Conservation (phyloP, 2,113 vertebrate species). For the Dicerorhinus sumatrensis region DNA sequence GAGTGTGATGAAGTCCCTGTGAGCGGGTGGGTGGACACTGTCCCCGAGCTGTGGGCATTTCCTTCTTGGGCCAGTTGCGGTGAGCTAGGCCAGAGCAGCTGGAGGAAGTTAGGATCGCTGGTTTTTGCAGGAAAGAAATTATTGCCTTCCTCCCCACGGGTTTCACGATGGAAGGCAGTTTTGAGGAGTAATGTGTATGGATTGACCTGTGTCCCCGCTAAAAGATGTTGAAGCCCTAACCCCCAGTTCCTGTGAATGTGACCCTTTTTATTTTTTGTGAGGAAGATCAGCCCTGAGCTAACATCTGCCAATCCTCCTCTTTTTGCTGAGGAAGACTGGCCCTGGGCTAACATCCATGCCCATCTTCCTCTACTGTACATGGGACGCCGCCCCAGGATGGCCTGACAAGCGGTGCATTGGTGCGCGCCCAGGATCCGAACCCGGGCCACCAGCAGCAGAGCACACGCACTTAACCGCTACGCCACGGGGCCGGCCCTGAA, state of each 20-base stretch:
- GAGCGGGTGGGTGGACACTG: background rate
- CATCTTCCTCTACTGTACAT: too few species aligned
- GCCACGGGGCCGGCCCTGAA: background rate
- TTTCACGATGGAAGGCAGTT: background rate
- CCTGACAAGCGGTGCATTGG: too few species aligned
- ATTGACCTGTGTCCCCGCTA: background rate
- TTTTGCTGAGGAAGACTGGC: too few species aligned
- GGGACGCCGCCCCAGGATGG: too few species aligned
- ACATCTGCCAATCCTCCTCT: too few species aligned
- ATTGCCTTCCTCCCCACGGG: background rate
- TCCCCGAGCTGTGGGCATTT: accelerated
- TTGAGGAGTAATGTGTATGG: background rate
- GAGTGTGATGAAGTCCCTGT: background rate
- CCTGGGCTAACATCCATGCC: too few species aligned
- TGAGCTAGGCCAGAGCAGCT: background rate
- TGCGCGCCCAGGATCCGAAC: too few species aligned
- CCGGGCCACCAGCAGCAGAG: too few species aligned
- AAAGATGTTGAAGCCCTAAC: background rate
- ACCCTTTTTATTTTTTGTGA: too few species aligned
- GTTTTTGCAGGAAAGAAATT: background rate
- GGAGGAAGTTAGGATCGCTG: background rate
- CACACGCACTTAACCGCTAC: too few species aligned
- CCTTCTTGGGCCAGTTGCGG: background rate
- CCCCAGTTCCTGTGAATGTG: background rate
- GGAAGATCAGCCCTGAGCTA: too few species aligned